Base-by-base conservation (phyloP, 2,888 invertebrate species). In the Sinhomidia bicolor region DNA sequence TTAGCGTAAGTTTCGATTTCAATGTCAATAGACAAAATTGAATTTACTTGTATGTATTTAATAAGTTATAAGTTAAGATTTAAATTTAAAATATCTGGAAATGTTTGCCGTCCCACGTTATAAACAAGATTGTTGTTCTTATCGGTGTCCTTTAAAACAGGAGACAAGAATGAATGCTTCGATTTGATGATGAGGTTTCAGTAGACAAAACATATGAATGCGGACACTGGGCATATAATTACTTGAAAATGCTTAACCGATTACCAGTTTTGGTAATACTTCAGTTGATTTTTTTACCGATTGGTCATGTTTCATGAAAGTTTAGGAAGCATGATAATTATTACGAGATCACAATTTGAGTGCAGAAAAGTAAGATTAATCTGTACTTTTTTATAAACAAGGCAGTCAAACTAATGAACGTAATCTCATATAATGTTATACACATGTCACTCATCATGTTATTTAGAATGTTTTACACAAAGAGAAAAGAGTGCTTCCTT, bases 91-190 rank as follows among this genome's bases (percentile, higher is more conserved):
- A 90, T 85, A 68, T 85, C 78, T 89, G 65, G 85, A 89, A 91
- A 89, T 89, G 91, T 92, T 92, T 92, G 92, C 92, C 92, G 92
- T 92, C 92, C 92, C 92, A 91, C 84, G 85, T 65, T 68, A 85
- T 85, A 57, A 65, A 80, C 85, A 80, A 32, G 41, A 81, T 79
- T 57, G 20, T 85, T 74, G 51, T 80, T 79, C 88, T 88, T 74
- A 83, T 62, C 78, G 29, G 86, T 89, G 89, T 86, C 86, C 89
- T 82, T 79, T 4, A 29, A 54, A 26, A 82, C 44, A 78, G 57
- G 54, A 65, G 44, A 47, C 51, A 57, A 62, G 71, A 82, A 81
- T 84, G 68, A 83, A 81, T 84, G 88, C 83, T 54, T 88, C 47
- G 36, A 74, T 81, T 74, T 86, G 57, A 80, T n/a, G 65, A 78